Evolutionary conservation across 2,113 vertebrate species (phyloP).

Genomic region (Entomyzon cyanotis): DNA sequence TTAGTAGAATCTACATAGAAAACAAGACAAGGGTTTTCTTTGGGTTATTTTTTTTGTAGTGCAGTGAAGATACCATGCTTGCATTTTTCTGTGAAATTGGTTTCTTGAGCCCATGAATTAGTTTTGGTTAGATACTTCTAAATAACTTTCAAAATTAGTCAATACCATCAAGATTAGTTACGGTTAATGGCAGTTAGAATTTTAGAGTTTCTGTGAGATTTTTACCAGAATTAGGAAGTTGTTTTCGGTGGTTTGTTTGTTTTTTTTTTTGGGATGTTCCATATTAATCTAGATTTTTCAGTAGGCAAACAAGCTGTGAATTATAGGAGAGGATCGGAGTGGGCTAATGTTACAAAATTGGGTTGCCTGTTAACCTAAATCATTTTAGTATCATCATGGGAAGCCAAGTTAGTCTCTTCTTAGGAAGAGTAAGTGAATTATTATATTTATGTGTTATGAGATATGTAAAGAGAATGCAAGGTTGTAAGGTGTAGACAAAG

Average conservation of each 20-base stretch:
- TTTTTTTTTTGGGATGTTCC: not conserved
- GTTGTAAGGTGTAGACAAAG: not conserved
- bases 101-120: not conserved
- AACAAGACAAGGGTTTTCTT: not conserved
- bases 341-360: not conserved
- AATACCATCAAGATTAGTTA: not conserved
- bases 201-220: not conserved
- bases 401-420: fast-evolving
- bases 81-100: not conserved
- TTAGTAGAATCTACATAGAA: not conserved
- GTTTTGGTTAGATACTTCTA: not conserved
- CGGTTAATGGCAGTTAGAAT: not conserved
- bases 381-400: not conserved
- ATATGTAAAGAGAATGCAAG: not conserved
- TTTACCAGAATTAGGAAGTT: not conserved
- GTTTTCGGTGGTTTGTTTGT: not conserved
- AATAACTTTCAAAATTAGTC: not conserved
- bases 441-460: fast-evolving
- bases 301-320: not conserved
- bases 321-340: not conserved
- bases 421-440: not conserved
- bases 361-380: not conserved
- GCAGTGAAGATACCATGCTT: not conserved
- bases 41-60: not conserved
- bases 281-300: not conserved